A percentile compares a stretch with the other conserved stretches of the same genome.
Conservation (phyloP, 2,888 invertebrate genomes). For the Orchesellides sinensis region DNA sequence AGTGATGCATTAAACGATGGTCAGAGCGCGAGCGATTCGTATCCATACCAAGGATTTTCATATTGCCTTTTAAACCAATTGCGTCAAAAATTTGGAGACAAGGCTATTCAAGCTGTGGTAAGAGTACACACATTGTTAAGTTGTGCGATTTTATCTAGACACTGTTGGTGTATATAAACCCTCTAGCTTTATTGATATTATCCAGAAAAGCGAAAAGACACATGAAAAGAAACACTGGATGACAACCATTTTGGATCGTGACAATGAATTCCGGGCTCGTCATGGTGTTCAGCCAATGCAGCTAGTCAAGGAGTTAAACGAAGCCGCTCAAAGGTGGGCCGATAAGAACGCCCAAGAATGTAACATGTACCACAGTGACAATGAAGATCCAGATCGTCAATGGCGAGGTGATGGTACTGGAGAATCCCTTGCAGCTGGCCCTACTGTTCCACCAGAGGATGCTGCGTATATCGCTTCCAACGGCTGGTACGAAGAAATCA, state of each 20-base stretch:
- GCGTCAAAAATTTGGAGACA: conserved; percentile 2
- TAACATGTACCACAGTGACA: conserved; percentile 51
- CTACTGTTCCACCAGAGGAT: background rate
- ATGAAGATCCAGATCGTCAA: background rate
- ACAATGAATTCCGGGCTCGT: conserved; percentile 43
- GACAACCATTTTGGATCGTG: conserved; percentile 42
- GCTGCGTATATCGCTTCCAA: conserved; percentile 32
- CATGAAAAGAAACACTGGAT: conserved; percentile 26
- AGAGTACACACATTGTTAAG: background rate
- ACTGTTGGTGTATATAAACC: no score
- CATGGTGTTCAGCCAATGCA: conserved; percentile 37
- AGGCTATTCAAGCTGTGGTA: conserved; percentile 34
- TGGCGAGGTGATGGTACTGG: conserved; percentile 30
- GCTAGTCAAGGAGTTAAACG: conserved; percentile 29
- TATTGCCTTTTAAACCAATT: conserved; percentile 21
- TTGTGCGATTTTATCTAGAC: no score
- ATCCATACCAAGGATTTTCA: conserved; percentile 27
- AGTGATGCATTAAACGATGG: conserved; percentile 32
- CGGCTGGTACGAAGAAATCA: conserved; percentile 56
- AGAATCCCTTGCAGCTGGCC: background rate
- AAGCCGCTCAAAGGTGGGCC: conserved; percentile 45
- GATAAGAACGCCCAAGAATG: conserved; percentile 34
- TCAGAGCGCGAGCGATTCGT: background rate
- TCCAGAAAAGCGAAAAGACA: conserved; percentile 32
- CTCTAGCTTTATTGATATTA: background rate